Base-by-base conservation (phyloP, 2,113 vertebrate species). In the Tretioscincus oriximinensis region DNA sequence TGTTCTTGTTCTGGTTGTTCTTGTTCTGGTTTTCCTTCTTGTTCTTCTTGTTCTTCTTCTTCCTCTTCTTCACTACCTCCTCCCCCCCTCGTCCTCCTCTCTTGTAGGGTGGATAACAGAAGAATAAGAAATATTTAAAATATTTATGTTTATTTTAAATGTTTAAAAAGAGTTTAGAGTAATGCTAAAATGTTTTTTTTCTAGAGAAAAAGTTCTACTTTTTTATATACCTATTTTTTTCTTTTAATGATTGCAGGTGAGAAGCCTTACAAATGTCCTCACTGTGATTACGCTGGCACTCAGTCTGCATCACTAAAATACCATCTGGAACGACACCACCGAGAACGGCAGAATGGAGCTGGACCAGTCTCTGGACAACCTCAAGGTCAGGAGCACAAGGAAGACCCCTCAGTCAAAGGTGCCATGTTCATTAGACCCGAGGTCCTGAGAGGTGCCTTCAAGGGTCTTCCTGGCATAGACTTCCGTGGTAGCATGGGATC, bases 271-370 rank as follows among this genome's bases (percentile, higher is more conserved):
- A 97, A 99, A 85, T 99, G 98, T 88, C 98, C 98, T 5, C 98
- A 99, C 91, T 99, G 98, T 82, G 98, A 99, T 93, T 99, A 99
- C 18, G 98, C 98, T 3, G 98, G 98, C 26, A 99, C 98, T 84
- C 98, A 99, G 93, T 99, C 98, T 77, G 98, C 98, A 0, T 99
- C 98, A 84, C 93, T 99, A 65, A 99, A 99, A 91, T 99, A 99
- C 90, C 98, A 99, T 94, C 86, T 99, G 86, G 98, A 99, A 66
- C 96, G 98, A 45, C 98, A 99, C 86, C 98, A 99, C 78, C 96
- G 98, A 20, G 98, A 99, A 84, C 94, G 97, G 0, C 98, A 98
- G 90, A 99, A 99, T 0, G 98, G 98, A 72, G 92, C 96, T 4
- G 97, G 96, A 22, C 92, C 96, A 0, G 94, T 97, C 41, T 92